Conservation (phyloP, 1,140 invertebrate species). For the Drosophila neocordata region DNA sequence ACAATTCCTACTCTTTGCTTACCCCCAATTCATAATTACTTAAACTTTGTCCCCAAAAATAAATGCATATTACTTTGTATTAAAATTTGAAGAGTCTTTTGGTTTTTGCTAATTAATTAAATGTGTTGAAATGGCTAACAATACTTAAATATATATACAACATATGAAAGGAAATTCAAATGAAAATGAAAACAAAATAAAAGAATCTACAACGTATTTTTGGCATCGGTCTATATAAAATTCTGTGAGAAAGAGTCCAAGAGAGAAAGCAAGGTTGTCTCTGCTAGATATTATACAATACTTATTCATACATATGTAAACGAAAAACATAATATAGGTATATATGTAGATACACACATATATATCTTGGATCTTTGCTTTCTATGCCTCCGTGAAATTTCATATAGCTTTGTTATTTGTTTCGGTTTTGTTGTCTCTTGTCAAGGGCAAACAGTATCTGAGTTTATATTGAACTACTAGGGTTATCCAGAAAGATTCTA, state of each 20-base stretch:
- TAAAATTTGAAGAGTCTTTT: neutral
- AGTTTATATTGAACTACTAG: neutral
- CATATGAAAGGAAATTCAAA: neutral
- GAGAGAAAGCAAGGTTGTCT: slow-evolving; percentile 23
- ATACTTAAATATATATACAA: neutral
- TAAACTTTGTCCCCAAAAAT: neutral
- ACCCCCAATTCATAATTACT: neutral
- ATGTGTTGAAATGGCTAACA: neutral
- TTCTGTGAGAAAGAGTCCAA: slow-evolving; percentile 15
- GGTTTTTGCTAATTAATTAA: slow-evolving; percentile 6
- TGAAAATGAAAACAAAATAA: neutral
- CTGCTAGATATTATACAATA: slow-evolving; percentile 48
- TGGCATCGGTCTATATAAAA: slow-evolving; percentile 55
- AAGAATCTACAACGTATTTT: slow-evolving; percentile 20
- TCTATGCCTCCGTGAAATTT: slow-evolving; percentile 2
- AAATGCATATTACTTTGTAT: neutral
- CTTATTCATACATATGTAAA: slow-evolving; percentile 33
- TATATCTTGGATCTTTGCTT: neutral
- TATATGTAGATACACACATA: neutral
- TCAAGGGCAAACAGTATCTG: neutral
- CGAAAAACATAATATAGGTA: slow-evolving; percentile 7
- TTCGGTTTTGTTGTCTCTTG: neutral
- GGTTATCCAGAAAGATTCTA: neutral
- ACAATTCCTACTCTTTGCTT: neutral
- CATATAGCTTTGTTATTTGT: neutral